A percentile compares a stretch with the other conserved stretches of the same genome.
Evolutionary conservation across 2,113 vertebrate genomes (phyloP).

Genomic region (human (Homo sapiens)): GRCh38 chrX:2332501-2333000

Average conservation of each 20-base stretch:
- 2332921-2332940: no score
- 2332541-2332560: rapidly evolving
- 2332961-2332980: neutral
- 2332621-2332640: rapidly evolving
- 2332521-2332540: neutral
- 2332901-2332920: neutral
- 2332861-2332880: rapidly evolving
- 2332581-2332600: neutral
- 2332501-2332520: no score
- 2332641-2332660: neutral
- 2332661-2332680: rapidly evolving
- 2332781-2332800: rapidly evolving
- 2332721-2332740: neutral
- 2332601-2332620: neutral
- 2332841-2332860: neutral
- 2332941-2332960: rapidly evolving
- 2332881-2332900: neutral
- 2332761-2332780: rapidly evolving
- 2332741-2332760: neutral
- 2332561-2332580: rapidly evolving
- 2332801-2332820: neutral
- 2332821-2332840: no score
- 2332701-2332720: neutral
- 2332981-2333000: neutral
- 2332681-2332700: no score